phyloP scores from a whole-genome alignment of 2,113 vertebrate genomes.

The Aythya baeri region DNA sequence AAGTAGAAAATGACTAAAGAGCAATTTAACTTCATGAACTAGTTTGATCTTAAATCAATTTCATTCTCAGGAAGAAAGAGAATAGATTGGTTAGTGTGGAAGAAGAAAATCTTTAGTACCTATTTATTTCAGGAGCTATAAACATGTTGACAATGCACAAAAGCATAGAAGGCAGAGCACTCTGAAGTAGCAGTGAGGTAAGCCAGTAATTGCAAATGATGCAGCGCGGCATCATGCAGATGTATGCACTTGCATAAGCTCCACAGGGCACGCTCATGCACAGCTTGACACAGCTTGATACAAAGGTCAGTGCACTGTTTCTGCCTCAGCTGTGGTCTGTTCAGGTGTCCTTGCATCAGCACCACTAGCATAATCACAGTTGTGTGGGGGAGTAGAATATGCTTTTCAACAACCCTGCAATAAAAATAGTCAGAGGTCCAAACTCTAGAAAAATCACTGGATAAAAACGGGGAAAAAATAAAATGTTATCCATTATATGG shows the following conservation, averaged over 20 bases:
- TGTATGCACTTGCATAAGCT: not conserved
- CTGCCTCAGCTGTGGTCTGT: not conserved
- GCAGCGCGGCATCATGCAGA: fast-evolving
- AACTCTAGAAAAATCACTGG: not conserved
- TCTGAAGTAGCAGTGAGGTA: not conserved
- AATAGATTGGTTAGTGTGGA: not conserved
- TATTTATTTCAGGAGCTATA: not conserved
- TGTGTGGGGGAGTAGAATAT: not conserved
- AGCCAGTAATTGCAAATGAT: not conserved
- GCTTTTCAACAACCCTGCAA: not conserved
- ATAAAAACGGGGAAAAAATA: not conserved
- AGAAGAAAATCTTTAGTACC: not conserved
- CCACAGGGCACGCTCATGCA: fast-evolving
- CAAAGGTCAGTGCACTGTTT: not conserved
- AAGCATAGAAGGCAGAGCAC: not conserved
- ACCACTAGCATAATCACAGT: not conserved
- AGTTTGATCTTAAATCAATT: not conserved
- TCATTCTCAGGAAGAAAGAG: not conserved
- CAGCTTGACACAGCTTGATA: not conserved
- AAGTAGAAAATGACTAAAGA: not conserved
- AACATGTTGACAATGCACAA: not conserved
- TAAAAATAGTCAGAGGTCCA: not conserved
- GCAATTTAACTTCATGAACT: not conserved
- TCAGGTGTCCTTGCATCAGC: not conserved
- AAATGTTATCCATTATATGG: not conserved